phyloP scores from a whole-genome alignment of 2,888 invertebrate genomes.

The Aethes cnicana region DNA sequence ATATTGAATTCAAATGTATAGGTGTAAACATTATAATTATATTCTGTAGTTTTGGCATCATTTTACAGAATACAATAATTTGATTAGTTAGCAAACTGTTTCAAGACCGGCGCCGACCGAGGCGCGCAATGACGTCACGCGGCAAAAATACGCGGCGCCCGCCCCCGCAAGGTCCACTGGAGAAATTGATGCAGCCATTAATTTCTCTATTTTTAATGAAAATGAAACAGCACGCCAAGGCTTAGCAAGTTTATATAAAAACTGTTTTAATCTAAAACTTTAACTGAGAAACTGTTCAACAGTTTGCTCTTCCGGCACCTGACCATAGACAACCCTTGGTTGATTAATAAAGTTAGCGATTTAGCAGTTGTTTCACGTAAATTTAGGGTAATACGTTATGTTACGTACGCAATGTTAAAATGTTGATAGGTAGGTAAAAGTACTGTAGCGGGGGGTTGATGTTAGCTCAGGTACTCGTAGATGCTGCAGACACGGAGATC shows the following conservation, averaged over 20 bases:
- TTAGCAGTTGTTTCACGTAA: no score
- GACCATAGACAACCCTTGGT: slow-evolving; percentile 12
- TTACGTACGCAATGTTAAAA: no score
- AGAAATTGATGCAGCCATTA: slow-evolving; percentile 33
- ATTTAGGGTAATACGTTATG: no score
- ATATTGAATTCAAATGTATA: no score
- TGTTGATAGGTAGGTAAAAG: no score
- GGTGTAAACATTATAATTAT: no score
- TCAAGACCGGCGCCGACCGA: slow-evolving; percentile 48
- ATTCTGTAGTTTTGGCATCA: no score
- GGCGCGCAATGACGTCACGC: slow-evolving; percentile 55
- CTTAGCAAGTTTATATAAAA: slow-evolving; percentile 2
- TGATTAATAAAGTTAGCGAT: no score
- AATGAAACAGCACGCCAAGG: slow-evolving; percentile 5
- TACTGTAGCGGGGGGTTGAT: no score
- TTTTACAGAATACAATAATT: background rate
- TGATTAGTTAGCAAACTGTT: slow-evolving; percentile 11
- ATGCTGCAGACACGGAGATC: no score
- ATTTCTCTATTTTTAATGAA: slow-evolving; percentile 17
- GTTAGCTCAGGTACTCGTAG: no score
- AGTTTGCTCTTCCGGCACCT: slow-evolving; percentile 18
- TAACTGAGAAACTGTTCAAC: background rate
- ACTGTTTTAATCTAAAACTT: background rate
- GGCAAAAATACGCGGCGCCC: slow-evolving; percentile 61
- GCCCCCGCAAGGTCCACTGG: slow-evolving; percentile 51